Evolutionary conservation across 2,797 vertebrate species (phyloP).

Genomic region (Betta splendens): DNA sequence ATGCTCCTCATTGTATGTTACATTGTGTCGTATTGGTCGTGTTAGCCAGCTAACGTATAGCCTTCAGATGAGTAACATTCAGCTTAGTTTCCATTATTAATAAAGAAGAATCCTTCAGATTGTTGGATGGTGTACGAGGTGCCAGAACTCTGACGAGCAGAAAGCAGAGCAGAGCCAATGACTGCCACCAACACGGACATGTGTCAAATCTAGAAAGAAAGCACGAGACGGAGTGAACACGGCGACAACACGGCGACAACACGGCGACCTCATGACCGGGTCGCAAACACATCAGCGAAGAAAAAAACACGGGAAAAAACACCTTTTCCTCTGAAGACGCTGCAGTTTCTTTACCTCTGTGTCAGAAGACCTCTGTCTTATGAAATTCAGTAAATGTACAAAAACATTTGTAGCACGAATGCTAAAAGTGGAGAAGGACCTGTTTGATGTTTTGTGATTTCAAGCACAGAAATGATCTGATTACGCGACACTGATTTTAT

Average conservation of each 20-base stretch:
- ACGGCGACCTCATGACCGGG: conserved; percentile 17
- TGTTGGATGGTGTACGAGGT: conserved; percentile 16
- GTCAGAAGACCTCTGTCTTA: neutral
- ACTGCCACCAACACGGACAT: conserved; percentile 24
- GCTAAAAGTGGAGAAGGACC: neutral
- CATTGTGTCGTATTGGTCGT: conserved; percentile 30
- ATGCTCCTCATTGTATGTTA: conserved; percentile 42
- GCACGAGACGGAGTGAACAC: conserved; percentile 41
- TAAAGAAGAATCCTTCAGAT: conserved; percentile 14
- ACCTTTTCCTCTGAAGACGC: neutral
- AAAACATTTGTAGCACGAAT: neutral
- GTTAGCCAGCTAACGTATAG: conserved; percentile 44
- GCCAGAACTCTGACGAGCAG: conserved; percentile 20
- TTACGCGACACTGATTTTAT: neutral
- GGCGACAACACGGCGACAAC: conserved; percentile 31
- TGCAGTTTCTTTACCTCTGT: neutral
- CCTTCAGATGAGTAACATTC: conserved; percentile 40
- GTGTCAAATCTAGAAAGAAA: conserved; percentile 18
- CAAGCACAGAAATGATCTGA: neutral
- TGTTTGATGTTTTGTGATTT: neutral
- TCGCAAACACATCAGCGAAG: conserved; percentile 27
- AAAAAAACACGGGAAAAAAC: too few relatives aligned
- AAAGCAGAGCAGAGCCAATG: conserved; percentile 29
- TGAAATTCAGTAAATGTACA: conserved; percentile 1
- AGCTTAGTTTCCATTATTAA: conserved; percentile 32